Evolutionary conservation across 92 coral and sea anemone genomes (phyloP), one percentile per base, ranked within the genome.

Genomic region (Parazoanthus swiftii): DNA sequence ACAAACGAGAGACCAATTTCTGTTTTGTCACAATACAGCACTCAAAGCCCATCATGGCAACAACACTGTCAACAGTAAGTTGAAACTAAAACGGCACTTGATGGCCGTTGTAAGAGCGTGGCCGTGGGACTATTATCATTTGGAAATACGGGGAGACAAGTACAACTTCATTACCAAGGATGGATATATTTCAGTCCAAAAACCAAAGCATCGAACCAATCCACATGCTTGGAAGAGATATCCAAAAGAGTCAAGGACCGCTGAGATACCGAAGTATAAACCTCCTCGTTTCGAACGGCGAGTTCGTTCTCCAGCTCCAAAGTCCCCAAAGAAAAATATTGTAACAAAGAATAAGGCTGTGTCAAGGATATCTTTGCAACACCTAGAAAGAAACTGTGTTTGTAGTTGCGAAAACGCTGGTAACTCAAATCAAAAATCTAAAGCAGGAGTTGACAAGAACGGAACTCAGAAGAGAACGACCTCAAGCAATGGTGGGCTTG

Each of bases 81-180:
- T 39, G 39, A 83, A 67, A 66, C 43, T 43, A 3, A 1, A n/a
- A 59, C 18, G 7, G 14, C 25, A 23, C 51, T 68, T 68, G 43
- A 83, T 16, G 86, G 83, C 83, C 26, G 83, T 48, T 6, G 59
- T 70, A 26, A n/a, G 15, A 2, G 37, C 39, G 10, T 83, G 77
- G 77, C 86, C 77, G 29, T 94, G 98, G 95, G 81, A 89, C 78
- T 91, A 89, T 65, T 75, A 85, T 67, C 93, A 91, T 79, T 84
- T 94, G 70, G 98, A 94, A 85, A 88, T 94, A 7, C 88, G 84
- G 0, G 98, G 98, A 74, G 79, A 81, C 13, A 83, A 76, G 37
- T 88, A 42, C 71, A 89, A 88, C 5, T 51, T 85, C 77, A 77
- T 91, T 2, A 42, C 33, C 37, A 93, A 90, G 29, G 88, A 89